Percentiles rank a stretch among this genome's conserved stretches.
phyloP scores from a whole-genome alignment of 2,797 vertebrate genomes.

The Enteromius unitaeniatus region DNA sequence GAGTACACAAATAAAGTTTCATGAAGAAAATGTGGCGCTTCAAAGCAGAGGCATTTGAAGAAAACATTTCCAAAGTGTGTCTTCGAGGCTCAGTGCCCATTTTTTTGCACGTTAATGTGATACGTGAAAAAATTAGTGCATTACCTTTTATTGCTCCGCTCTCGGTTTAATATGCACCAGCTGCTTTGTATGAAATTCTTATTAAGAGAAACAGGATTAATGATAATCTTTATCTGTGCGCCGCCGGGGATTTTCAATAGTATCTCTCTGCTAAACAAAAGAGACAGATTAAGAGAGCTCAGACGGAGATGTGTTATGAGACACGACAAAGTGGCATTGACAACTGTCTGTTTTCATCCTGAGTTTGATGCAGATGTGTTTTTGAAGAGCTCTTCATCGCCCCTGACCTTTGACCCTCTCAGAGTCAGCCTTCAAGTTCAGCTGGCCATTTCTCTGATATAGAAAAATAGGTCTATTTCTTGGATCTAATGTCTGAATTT shows the following conservation, averaged over 20 bases:
- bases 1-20: constrained; percentile 27
- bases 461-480: not conserved
- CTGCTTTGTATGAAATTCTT: constrained; percentile 36
- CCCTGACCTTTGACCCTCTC: constrained; percentile 27
- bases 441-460: not conserved
- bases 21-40: constrained; percentile 30
- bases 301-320: constrained; percentile 9
- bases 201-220: constrained; percentile 41
- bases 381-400: not conserved
- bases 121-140: not conserved
- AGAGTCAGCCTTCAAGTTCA: not conserved
- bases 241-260: constrained; percentile 8
- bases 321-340: constrained; percentile 23
- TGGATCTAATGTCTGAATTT: not conserved
- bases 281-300: constrained; percentile 19
- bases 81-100: constrained; percentile 10
- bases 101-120: constrained; percentile 28
- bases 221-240: constrained; percentile 22
- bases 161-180: constrained; percentile 9
- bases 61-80: not conserved
- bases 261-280: constrained; percentile 36
- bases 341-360: not conserved
- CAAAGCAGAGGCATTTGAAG: constrained; percentile 9
- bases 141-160: not conserved
- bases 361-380: constrained; percentile 1